Evolutionary conservation across 2,888 invertebrate species (phyloP).

Genomic region (Eurytoma californica): DNA sequence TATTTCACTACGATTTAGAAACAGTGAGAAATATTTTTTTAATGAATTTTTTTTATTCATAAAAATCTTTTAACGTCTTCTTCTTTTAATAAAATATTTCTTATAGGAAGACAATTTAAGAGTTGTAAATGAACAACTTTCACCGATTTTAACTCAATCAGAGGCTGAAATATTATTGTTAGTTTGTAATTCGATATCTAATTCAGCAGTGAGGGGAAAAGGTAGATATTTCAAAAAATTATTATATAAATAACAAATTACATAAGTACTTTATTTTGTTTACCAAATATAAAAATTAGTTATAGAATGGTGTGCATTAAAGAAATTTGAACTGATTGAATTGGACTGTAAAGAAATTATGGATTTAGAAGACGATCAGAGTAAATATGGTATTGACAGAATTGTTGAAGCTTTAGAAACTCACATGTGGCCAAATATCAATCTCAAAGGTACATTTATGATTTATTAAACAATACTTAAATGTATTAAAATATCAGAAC

Average conservation of each 20-base stretch:
- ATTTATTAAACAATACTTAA: not conserved
- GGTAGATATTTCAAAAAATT: conserved; percentile 66
- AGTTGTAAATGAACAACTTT: conserved; percentile 64
- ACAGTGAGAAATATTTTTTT: conserved; percentile 63
- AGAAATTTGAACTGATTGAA: conserved; percentile 84
- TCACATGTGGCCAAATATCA: conserved; percentile 84
- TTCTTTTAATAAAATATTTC: conserved; percentile 43
- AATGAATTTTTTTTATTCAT: not conserved
- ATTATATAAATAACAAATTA: conserved; percentile 15
- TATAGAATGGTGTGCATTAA: conserved; percentile 81
- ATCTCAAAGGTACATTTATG: conserved; percentile 77
- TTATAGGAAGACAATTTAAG: conserved; percentile 65
- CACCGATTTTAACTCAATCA: conserved; percentile 62
- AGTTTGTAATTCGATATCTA: conserved; percentile 67
- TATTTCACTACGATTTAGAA: conserved; percentile 81
- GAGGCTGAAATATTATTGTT: conserved; percentile 68
- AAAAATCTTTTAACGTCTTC: not conserved
- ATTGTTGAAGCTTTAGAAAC: conserved; percentile 83
- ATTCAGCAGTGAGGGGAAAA: conserved; percentile 73
- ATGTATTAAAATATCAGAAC: conserved; percentile 3
- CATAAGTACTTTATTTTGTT: conserved; percentile 16
- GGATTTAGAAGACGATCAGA: conserved; percentile 76
- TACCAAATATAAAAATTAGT: conserved; percentile 69
- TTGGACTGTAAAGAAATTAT: conserved; percentile 74
- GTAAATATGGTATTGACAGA: conserved; percentile 81